phyloP scores from a whole-genome alignment of 2,888 invertebrate genomes.

The Phengaris arion region DNA sequence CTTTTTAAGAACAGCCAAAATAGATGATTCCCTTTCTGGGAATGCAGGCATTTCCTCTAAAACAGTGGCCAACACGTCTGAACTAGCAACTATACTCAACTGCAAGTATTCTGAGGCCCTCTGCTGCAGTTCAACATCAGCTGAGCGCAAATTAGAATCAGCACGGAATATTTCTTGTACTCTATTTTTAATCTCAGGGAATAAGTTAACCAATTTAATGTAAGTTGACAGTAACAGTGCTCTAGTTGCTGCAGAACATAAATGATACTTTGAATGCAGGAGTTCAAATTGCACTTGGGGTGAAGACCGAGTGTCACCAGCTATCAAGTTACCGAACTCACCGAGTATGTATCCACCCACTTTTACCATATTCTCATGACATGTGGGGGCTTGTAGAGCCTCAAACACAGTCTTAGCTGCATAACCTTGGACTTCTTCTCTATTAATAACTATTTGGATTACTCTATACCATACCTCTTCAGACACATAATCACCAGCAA shows the following conservation, averaged over 20 bases:
- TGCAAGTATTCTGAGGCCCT: constrained; percentile 98
- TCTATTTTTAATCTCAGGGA: constrained; percentile 97
- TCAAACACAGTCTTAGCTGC: constrained; percentile 99
- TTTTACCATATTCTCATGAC: constrained; percentile 99
- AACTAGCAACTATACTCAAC: constrained; percentile 95
- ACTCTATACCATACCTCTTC: constrained; percentile 99
- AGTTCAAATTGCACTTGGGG: constrained; percentile 98
- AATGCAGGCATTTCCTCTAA: constrained; percentile 99
- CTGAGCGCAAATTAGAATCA: constrained; percentile 97
- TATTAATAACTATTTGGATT: constrained; percentile 99
- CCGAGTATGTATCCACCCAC: constrained; percentile 99
- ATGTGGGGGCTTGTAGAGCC: constrained; percentile 98
- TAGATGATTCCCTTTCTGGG: constrained; percentile 98
- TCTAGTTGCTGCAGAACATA: constrained; percentile 97
- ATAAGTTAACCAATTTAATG: constrained; percentile 99
- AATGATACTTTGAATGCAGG: constrained; percentile 98
- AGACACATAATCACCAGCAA: constrained; percentile 99
- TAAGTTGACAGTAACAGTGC: constrained; percentile 98
- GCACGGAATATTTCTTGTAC: constrained; percentile 97
- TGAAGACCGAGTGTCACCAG: constrained; percentile 98
- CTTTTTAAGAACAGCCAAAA: constrained; percentile 98
- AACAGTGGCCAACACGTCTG: constrained; percentile 98
- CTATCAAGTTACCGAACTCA: constrained; percentile 99
- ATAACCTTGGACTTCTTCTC: constrained; percentile 99
- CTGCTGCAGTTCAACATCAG: constrained; percentile 99